Percentiles rank a stretch among this genome's conserved stretches.
phyloP scores from a whole-genome alignment of 1,140 invertebrate species.

The Mylabris phalerata region DNA sequence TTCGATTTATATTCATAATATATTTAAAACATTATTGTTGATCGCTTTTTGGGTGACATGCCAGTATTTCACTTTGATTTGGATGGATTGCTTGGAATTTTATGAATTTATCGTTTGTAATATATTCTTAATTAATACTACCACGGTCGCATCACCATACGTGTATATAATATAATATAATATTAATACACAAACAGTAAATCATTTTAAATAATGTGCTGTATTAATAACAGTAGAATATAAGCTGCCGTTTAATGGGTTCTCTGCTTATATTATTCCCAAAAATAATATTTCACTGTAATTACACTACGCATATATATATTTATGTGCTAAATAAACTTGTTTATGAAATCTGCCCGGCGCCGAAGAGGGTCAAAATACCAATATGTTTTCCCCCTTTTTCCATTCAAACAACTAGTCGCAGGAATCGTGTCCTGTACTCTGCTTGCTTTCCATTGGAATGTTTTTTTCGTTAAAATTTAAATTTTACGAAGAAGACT shows the following conservation, averaged over 20 bases:
- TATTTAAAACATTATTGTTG: background rate
- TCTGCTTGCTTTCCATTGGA: no score
- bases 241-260: conserved; percentile 30
- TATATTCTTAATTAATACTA: conserved; percentile 18
- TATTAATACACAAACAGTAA: conserved; percentile 14
- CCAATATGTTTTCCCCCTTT: conserved; percentile 34
- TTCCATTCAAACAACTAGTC: no score
- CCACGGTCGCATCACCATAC: conserved; percentile 1
- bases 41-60: conserved; percentile 5
- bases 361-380: conserved; percentile 40
- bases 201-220: conserved; percentile 20
- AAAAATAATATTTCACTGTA: conserved; percentile 43
- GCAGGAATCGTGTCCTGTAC: no score
- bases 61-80: conserved; percentile 10
- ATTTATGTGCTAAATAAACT: conserved; percentile 41
- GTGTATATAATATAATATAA: conserved; percentile 7
- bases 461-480: no score
- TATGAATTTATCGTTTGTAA: conserved; percentile 18
- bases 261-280: conserved; percentile 34
- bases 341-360: conserved; percentile 41
- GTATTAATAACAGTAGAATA: conserved; percentile 18
- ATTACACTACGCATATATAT: conserved; percentile 37
- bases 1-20: conserved; percentile 1
- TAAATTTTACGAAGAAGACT: no score
- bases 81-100: conserved; percentile 16